phyloP scores from a whole-genome alignment of 1,140 invertebrate genomes.

The Eueides isabella region DNA sequence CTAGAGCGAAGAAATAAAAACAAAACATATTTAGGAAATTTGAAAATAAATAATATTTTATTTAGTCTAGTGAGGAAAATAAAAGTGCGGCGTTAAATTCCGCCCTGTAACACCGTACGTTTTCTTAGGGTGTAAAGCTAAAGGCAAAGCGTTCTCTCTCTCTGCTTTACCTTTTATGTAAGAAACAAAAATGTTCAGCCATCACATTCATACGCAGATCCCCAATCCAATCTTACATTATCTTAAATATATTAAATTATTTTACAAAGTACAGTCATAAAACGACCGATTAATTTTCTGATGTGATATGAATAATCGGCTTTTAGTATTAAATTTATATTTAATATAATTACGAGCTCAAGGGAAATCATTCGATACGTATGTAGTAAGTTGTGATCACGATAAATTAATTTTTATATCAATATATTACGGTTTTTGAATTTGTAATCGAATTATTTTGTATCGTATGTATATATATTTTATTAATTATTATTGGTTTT shows the following conservation, averaged over 20 bases:
- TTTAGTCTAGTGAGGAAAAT: too few relatives aligned
- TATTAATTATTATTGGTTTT: too few relatives aligned
- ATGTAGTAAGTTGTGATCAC: conserved; percentile 38
- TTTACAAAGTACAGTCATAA: background rate
- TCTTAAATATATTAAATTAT: background rate
- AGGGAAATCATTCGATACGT: conserved; percentile 63
- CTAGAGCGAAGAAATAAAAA: too few relatives aligned
- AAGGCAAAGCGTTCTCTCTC: too few relatives aligned
- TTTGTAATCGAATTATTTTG: conserved; percentile 15
- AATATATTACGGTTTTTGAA: conserved; percentile 30
- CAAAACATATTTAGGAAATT: too few relatives aligned
- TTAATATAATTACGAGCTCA: conserved; percentile 52
- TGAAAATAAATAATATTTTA: too few relatives aligned
- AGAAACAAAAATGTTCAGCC: background rate
- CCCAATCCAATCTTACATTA: background rate
- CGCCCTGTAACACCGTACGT: too few relatives aligned
- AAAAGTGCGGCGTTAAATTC: too few relatives aligned
- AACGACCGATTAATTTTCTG: conserved; percentile 35
- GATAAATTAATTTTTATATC: conserved; percentile 51
- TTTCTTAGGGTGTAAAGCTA: too few relatives aligned
- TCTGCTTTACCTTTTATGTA: too few relatives aligned
- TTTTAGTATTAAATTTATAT: conserved; percentile 55
- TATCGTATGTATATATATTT: background rate
- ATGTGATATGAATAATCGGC: conserved; percentile 52
- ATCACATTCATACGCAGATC: background rate